Evolutionary conservation across 2,113 vertebrate genomes (phyloP).

Genomic region (Labrus mixtus): DNA sequence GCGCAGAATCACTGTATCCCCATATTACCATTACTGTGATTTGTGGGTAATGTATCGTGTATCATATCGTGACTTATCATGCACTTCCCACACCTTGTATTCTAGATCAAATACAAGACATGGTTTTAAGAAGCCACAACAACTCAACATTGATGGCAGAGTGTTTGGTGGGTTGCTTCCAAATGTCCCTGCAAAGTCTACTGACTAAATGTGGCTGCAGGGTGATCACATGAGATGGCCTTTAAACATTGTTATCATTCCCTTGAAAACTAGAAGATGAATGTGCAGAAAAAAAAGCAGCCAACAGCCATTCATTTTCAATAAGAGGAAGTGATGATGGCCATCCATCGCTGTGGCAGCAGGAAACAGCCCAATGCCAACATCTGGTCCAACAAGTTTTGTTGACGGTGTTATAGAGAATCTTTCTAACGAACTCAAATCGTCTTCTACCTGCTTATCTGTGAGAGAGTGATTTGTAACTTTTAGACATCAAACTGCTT

Average conservation of each 20-base stretch:
- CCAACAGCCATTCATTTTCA: conserved; percentile 59
- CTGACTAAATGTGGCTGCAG: conserved; percentile 20
- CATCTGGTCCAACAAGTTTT: not conserved
- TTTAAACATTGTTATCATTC: conserved; percentile 52
- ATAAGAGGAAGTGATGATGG: conserved; percentile 44
- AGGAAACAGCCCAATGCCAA: conserved; percentile 20
- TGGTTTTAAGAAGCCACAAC: not conserved
- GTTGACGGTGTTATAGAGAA: not conserved
- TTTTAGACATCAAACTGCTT: no score
- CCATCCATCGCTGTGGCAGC: conserved; percentile 38
- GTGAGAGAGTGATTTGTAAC: not conserved
- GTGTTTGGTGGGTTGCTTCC: not conserved
- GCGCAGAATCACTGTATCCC: no score
- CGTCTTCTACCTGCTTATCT: not conserved
- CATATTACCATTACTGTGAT: no score
- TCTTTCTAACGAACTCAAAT: not conserved
- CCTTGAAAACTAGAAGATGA: conserved; percentile 48
- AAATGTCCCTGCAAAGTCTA: conserved; percentile 17
- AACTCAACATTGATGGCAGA: not conserved
- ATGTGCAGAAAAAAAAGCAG: conserved; percentile 54
- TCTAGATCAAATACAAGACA: not conserved
- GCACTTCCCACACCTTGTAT: no score
- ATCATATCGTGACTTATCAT: no score
- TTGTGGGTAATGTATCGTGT: no score
- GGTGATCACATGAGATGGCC: conserved; percentile 32